A percentile compares a stretch with the other conserved stretches of the same genome.
Evolutionary conservation across 2,888 invertebrate genomes (phyloP).

Genomic region (Eulithis testata): DNA sequence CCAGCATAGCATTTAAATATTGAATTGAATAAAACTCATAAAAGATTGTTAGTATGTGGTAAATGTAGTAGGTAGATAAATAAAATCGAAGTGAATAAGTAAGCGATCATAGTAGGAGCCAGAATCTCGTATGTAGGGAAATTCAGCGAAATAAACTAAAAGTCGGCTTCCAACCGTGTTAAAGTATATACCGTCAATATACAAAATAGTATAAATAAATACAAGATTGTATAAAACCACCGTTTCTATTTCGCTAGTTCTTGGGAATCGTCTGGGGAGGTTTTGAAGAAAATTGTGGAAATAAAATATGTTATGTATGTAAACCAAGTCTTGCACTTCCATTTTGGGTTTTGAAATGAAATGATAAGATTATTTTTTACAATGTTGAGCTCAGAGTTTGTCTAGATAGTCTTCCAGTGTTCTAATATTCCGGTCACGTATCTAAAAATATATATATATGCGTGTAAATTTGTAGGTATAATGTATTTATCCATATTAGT

Average conservation of each 20-base stretch:
- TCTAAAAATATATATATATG: no score
- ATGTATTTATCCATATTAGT: no score
- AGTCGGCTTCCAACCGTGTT: constrained; percentile 50
- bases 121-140: constrained; percentile 63
- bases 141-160: constrained; percentile 60
- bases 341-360: not conserved
- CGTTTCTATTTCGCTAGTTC: constrained; percentile 18
- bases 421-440: no score
- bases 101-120: constrained; percentile 23
- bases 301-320: constrained; percentile 7
- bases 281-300: constrained; percentile 7
- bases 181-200: constrained; percentile 28
- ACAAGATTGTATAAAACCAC: constrained; percentile 30
- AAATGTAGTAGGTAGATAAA: not conserved
- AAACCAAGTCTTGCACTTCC: not conserved
- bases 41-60: not conserved
- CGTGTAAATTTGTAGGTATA: no score
- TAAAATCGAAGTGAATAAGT: not conserved
- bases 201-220: constrained; percentile 20
- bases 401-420: no score
- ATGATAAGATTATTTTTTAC: not conserved
- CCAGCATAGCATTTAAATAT: no score
- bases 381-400: not conserved
- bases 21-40: no score
- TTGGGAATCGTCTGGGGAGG: constrained; percentile 13